phyloP scores from a whole-genome alignment of 2,888 invertebrate genomes.

The Zaprionus obscuricornis region DNA sequence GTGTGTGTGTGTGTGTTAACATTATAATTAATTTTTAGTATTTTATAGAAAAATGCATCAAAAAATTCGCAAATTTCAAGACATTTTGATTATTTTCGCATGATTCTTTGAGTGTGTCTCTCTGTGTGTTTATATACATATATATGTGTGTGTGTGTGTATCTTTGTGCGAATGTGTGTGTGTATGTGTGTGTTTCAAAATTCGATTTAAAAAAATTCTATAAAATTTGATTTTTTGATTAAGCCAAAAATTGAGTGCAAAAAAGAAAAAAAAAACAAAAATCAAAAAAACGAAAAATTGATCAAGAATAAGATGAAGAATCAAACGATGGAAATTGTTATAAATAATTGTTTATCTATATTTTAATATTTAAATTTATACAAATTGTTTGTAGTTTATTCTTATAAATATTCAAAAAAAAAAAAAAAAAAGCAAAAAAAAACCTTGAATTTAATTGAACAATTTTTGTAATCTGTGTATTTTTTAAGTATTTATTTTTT shows the following conservation, averaged over 20 bases:
- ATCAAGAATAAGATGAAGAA: not conserved
- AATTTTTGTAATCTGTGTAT: too few relatives aligned
- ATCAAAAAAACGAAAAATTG: not conserved
- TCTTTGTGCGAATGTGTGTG: slow-evolving; percentile 1
- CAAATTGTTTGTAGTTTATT: not conserved
- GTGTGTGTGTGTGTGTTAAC: too few relatives aligned
- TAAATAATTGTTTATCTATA: too few relatives aligned
- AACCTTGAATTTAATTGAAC: too few relatives aligned
- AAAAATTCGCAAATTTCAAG: too few relatives aligned
- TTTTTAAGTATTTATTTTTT: too few relatives aligned
- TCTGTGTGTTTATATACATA: not conserved
- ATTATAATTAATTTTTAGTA: slow-evolving; percentile 4
- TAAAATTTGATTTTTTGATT: slow-evolving; percentile 32
- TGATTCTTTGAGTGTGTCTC: slow-evolving; percentile 11
- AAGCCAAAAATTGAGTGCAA: slow-evolving; percentile 13
- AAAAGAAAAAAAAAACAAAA: not conserved
- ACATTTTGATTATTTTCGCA: not conserved
- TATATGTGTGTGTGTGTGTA: slow-evolving; percentile 16
- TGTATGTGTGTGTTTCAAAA: slow-evolving; percentile 19
- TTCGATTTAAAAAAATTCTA: slow-evolving; percentile 20
- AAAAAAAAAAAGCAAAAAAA: not conserved
- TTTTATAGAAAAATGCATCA: too few relatives aligned
- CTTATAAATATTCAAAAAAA: not conserved
- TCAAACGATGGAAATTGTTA: not conserved
- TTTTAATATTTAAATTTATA: too few relatives aligned